Evolutionary conservation across 2,113 vertebrate genomes (phyloP), one percentile per base, ranked within the genome.

Genomic region (Atherinomorus stipes): DNA sequence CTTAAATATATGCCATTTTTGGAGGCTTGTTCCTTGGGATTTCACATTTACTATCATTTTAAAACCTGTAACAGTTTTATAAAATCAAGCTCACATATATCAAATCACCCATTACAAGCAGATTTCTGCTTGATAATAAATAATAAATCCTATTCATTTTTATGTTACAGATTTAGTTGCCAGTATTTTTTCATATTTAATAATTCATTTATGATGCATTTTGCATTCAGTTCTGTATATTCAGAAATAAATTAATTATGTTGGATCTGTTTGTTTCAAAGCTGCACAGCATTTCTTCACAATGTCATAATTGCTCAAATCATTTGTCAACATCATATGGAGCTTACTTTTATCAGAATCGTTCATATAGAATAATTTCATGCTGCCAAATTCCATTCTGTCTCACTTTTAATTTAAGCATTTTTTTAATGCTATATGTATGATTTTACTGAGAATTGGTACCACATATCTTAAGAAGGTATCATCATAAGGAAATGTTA

Each of bases 351-450:
- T 42, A 42, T 42, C 40, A 42, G 18, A 44, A 12, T 47, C 16
- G n/a, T 19, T 47, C n/a, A 38, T 59, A 37, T 34, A 8, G 5
- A 34, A 34, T 4, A 28, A 58, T 49, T 58, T 37, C 50, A 28
- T 9, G 40, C 13, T 56, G 28, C 56, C n/a, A 40, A 11, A 49
- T 61, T 56, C 13, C 11, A 19, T 45, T 50, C 13, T 11, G 23
- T 45, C 28, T 62, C 49, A 12, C 7, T 64, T 68, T 50, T 26
- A 67, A 7, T 60, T 31, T 28, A 23, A 38, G 53, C 21, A 16
- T 25, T 60, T 47, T 45, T 47, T 42, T 16, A 42, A 40, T 19
- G 5, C 45, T 22, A n/a, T 34, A 68, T 7, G 1, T 16, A 4
- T 45, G 18, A 19, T 45, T 45, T 45, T 19, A 4, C 18, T 45